Conservation (phyloP, 2,797 vertebrate species). For the Melopsittacus undulatus region DNA sequence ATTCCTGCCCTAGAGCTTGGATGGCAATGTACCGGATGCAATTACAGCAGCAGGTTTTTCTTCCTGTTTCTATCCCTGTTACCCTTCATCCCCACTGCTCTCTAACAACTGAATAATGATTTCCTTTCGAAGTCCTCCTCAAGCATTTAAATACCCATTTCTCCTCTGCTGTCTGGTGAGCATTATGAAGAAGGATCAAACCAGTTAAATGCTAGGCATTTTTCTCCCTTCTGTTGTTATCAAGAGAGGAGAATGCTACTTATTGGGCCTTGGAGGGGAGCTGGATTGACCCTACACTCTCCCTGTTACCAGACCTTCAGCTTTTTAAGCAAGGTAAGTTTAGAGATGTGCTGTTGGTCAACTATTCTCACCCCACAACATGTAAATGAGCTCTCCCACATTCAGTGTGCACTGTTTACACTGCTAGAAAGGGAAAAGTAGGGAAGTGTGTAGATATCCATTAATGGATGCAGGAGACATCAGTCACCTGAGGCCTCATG, state of each 20-base stretch:
- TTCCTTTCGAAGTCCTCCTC: not conserved
- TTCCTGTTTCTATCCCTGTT: not conserved
- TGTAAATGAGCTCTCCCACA: not conserved
- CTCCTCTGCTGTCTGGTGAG: not conserved
- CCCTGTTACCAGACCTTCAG: not conserved
- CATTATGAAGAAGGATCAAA: not conserved
- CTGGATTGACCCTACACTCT: not conserved
- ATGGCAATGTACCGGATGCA: not conserved
- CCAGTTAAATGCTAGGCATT: not conserved
- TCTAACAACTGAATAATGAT: not conserved
- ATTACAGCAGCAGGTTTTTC: not conserved
- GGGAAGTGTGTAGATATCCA: rapidly evolving
- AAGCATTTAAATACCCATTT: not conserved
- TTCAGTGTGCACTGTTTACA: rapidly evolving
- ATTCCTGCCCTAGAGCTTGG: not conserved
- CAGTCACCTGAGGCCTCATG: rapidly evolving
- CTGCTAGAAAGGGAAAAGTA: not conserved
- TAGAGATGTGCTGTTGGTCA: not conserved
- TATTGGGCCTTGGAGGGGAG: not conserved
- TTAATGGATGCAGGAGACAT: not conserved
- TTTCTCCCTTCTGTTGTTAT: not conserved
- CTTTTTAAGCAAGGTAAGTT: not conserved
- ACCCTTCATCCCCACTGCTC: not conserved
- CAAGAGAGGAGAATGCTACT: not conserved
- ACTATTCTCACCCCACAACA: rapidly evolving